Conservation (phyloP, 1,140 invertebrate genomes). For the Diuraphis noxia region DNA sequence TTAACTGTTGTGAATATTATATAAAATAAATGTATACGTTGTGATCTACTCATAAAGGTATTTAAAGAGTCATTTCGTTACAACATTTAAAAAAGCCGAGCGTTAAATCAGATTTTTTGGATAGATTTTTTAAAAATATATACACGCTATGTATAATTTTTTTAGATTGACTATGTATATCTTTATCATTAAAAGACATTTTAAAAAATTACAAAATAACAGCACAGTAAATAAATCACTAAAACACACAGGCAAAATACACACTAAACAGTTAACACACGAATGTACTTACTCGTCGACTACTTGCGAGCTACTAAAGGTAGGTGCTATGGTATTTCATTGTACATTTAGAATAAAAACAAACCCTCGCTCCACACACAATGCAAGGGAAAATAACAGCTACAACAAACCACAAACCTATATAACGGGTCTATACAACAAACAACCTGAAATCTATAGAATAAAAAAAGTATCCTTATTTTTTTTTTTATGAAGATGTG, state of each 20-base stretch:
- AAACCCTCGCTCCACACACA: not conserved
- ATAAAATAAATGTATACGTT: too few species aligned
- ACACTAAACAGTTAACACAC: not conserved
- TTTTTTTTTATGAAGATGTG: not conserved
- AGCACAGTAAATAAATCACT: not conserved
- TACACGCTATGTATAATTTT: not conserved
- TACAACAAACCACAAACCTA: too few species aligned
- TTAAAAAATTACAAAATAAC: not conserved
- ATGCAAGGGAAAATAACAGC: not conserved
- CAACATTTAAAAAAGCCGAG: too few species aligned
- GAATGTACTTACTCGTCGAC: not conserved
- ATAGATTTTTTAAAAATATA: too few species aligned
- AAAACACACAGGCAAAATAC: not conserved
- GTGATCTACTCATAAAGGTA: too few species aligned
- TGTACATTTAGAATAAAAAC: not conserved
- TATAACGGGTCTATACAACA: not conserved
- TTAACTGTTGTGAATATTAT: too few species aligned
- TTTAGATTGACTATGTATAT: not conserved
- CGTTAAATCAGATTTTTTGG: too few species aligned
- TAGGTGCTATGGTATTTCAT: not conserved
- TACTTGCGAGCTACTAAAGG: not conserved
- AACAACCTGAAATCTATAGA: not conserved
- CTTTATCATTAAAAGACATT: conserved; percentile 4
- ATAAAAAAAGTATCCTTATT: not conserved
- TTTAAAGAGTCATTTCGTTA: too few species aligned